Evolutionary conservation across 1,140 invertebrate species (phyloP), one percentile per base, ranked within the genome.

Genomic region (Heliconius congener): DNA sequence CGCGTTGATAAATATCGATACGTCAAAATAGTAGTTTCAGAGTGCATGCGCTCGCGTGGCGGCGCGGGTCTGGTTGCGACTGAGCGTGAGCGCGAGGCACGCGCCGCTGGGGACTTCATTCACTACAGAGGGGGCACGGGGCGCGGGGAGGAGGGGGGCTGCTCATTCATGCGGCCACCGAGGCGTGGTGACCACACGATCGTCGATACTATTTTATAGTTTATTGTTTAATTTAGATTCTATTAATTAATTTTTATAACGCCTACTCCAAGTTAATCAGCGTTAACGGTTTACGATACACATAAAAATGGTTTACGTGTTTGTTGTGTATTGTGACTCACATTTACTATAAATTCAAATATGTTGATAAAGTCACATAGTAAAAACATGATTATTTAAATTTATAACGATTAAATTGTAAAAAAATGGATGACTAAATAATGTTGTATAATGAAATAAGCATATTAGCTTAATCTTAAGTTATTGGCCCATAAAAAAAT

Each of bases 31-130:
- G 46, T 70, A 85, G 60, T 66, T 66, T 30, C 11, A 23, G 8
- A 16, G 57, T 27, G 81, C 86, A 85, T 91, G 89, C 88, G 86
- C 89, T 88, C 88, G 89, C 87, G 90, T 91, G 85, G 79, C 85
- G 73, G 84, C 85, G 89, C 92, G 88, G 81, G 87, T 87, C 86
- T 85, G 84, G 88, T 85, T 88, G 89, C 91, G 90, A 93, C 92
- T 93, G 92, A 92, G 81, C 89, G 87, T 83, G 86, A 86, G 84
- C 86, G 82, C 86, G 83, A 86, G 89, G 91, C 92, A 92, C 91
- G 91, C 90, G 92, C 90, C 91, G 88, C 86, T 87, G 90, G 88
- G 87, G 89, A 84, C 87, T 93, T 93, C 92, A 94, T 94, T 94
- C 92, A 94, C 90, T 92, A 90, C 81, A 86, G 85, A 87, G 87